phyloP scores from a whole-genome alignment of 2,113 vertebrate genomes.

The Nibea albiflora region DNA sequence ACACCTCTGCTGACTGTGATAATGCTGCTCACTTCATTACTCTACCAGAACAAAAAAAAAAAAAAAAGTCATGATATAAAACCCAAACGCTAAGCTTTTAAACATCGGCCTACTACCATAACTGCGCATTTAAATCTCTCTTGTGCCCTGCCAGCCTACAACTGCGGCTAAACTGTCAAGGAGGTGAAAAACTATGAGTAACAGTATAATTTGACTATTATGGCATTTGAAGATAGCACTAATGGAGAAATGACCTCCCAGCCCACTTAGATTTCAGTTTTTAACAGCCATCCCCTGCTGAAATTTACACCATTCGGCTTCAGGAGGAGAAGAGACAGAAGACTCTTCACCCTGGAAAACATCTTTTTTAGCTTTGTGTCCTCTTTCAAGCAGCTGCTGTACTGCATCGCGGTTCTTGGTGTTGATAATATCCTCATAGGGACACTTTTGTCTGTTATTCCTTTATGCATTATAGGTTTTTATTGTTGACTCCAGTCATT shows the following conservation, averaged over 20 bases:
- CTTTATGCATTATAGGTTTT: not conserved
- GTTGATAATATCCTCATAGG: not conserved
- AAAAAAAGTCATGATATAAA: not conserved
- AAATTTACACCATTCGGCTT: not conserved
- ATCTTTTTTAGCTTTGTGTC: not conserved
- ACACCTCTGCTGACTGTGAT: constrained; percentile 17
- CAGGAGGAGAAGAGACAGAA: not conserved
- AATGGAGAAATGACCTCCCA: not conserved
- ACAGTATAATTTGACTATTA: not conserved
- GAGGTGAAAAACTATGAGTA: constrained; percentile 27
- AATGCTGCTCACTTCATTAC: not conserved
- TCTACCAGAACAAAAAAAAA: not conserved
- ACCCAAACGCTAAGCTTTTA: not conserved
- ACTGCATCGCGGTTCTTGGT: not conserved
- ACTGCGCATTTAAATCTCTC: constrained; percentile 17
- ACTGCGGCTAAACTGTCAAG: constrained; percentile 7
- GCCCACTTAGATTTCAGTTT: not conserved
- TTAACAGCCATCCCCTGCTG: not conserved
- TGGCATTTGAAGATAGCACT: constrained; percentile 13
- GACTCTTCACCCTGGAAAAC: not conserved
- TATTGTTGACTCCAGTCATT: not conserved
- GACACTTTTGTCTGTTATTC: not conserved
- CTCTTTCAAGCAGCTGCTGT: not conserved
- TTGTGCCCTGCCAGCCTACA: not conserved
- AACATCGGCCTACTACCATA: not conserved